These are phyloP conservation scores for Mobula hypostoma DNA, from an alignment of 2,113 vertebrate species.

Conservation along the genomic window DNA sequence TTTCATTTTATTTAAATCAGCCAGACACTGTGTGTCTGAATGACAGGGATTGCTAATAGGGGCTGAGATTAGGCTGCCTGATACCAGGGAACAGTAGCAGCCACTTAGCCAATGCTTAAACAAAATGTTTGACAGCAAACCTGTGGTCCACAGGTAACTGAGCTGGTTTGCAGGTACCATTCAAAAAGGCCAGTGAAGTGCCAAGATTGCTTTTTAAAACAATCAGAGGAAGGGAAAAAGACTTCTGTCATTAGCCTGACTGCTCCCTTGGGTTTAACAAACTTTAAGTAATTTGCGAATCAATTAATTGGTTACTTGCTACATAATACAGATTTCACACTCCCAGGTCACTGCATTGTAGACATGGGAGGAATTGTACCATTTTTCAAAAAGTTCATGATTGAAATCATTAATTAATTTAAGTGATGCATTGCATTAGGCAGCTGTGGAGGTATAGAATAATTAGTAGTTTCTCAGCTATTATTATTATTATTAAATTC, in stretches of 20 bases:
- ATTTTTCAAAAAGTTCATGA: slow-evolving; percentile 93
- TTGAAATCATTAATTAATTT: slow-evolving; percentile 96
- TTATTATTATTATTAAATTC: slow-evolving; percentile 43
- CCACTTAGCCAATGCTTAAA: slow-evolving; percentile 33
- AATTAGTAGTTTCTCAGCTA: slow-evolving; percentile 66
- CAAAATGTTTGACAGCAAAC: slow-evolving; percentile 11
- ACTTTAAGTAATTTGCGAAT: slow-evolving; percentile 98
- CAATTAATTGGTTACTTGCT: slow-evolving; percentile 91
- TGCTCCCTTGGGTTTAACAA: slow-evolving; percentile 79
- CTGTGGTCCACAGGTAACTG: slow-evolving; percentile 41
- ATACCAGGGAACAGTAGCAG: slow-evolving; percentile 29
- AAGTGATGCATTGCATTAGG: slow-evolving; percentile 85
- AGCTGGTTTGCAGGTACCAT: slow-evolving; percentile 44
- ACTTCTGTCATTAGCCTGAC: slow-evolving; percentile 66
- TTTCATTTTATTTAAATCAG: slow-evolving; percentile 99
- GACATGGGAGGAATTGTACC: slow-evolving; percentile 82
- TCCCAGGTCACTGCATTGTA: slow-evolving; percentile 78
- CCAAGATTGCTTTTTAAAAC: slow-evolving; percentile 2
- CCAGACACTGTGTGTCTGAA: slow-evolving; percentile 97
- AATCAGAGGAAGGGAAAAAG: slow-evolving; percentile 57
- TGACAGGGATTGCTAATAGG: slow-evolving; percentile 96
- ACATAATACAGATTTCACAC: slow-evolving; percentile 85
- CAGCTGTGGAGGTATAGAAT: slow-evolving; percentile 79
- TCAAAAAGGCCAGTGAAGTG: slow-evolving; percentile 54
- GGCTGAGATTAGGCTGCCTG: slow-evolving; percentile 84